A percentile compares a stretch with the other conserved stretches of the same genome.
Evolutionary conservation across 1,140 invertebrate genomes (phyloP).

Genomic region (Harlomillsia oculata): DNA sequence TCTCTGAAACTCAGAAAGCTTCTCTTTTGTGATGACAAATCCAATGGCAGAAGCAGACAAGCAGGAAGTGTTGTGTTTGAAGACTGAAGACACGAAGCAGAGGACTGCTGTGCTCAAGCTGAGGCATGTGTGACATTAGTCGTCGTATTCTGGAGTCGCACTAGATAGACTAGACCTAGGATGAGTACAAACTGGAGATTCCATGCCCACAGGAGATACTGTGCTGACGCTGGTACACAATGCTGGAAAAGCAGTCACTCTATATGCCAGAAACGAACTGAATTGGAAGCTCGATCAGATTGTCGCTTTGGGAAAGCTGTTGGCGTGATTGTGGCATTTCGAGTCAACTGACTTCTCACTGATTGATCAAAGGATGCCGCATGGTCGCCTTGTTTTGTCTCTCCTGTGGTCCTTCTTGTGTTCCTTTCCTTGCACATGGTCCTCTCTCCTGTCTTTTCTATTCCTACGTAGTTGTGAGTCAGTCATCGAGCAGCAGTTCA

Average conservation of each 20-base stretch:
- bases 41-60: too few relatives aligned
- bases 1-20: too few relatives aligned
- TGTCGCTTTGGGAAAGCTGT: conserved; percentile 10
- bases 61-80: too few relatives aligned
- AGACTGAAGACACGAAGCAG: too few relatives aligned
- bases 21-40: too few relatives aligned
- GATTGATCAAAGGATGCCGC: conserved; percentile 14
- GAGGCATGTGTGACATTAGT: too few relatives aligned
- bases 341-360: conserved; percentile 7
- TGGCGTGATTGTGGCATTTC: conserved; percentile 14
- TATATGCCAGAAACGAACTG: neutral
- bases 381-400: neutral
- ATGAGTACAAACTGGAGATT: too few relatives aligned
- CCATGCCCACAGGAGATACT: neutral
- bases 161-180: too few relatives aligned
- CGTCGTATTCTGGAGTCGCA: too few relatives aligned
- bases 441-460: neutral
- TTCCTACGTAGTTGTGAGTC: neutral
- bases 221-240: neutral
- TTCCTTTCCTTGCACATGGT: neutral
- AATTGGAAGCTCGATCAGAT: conserved; percentile 7
- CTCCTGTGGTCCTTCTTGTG: neutral
- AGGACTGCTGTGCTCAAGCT: too few relatives aligned
- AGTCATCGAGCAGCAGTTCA: neutral
- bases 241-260: neutral